phyloP scores from a whole-genome alignment of 2,113 vertebrate genomes.

The Seriola rivoliana region DNA sequence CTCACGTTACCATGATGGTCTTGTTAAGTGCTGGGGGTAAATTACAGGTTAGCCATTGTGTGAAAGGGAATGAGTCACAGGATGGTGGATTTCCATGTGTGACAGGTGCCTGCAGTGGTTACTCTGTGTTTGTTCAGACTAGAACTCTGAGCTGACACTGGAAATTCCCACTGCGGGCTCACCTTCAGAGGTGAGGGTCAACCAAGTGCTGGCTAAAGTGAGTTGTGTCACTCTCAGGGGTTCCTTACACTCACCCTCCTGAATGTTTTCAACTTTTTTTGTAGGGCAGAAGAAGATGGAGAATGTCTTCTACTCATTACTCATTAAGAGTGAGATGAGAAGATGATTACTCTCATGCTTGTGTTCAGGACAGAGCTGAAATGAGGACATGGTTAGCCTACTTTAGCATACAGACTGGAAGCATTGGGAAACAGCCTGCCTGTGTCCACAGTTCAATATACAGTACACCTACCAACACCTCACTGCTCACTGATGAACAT shows the following conservation, averaged over 20 bases:
- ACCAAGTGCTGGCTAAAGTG: neutral
- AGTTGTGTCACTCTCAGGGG: neutral
- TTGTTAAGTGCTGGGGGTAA: constrained; percentile 63
- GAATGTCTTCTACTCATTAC: neutral
- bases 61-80: constrained; percentile 51
- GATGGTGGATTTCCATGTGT: constrained; percentile 52
- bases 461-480: too few relatives aligned
- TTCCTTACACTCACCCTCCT: neutral
- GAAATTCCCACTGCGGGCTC: constrained; percentile 21
- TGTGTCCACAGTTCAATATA: neutral
- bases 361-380: neutral
- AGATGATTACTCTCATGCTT: neutral
- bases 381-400: neutral
- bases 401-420: neutral
- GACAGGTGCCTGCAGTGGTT: constrained; percentile 54
- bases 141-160: neutral
- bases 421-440: neutral
- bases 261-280: neutral
- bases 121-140: constrained; percentile 48
- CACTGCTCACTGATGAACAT: too few relatives aligned
- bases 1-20: constrained; percentile 66
- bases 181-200: neutral
- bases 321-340: neutral
- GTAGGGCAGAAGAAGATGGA: neutral
- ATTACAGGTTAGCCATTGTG: constrained; percentile 64